These are phyloP conservation scores for Amphimedon queenslandica DNA, from an alignment of 37 sponge, comb jelly and placozoan species.

Conservation along the genomic window DNA sequence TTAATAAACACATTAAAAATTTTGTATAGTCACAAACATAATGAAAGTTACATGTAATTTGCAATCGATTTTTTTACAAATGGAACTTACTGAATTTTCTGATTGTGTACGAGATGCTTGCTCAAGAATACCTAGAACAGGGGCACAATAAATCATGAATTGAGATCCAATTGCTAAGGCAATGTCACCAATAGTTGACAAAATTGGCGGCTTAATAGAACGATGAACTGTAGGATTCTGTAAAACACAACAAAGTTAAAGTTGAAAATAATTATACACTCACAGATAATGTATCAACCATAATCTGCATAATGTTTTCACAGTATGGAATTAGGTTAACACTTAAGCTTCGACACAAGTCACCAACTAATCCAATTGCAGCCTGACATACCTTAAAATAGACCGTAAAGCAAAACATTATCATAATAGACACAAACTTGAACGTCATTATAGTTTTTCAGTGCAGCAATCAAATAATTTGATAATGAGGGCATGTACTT, in stretches of 20 bases:
- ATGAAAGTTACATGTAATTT: too few species aligned
- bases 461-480: conserved; percentile 55
- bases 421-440: conserved; percentile 28
- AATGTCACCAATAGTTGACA: conserved; percentile 92
- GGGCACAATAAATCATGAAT: conserved; percentile 61
- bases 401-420: neutral
- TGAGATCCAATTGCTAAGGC: conserved; percentile 86
- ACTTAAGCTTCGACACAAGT: conserved; percentile 77
- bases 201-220: conserved; percentile 83
- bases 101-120: conserved; percentile 71
- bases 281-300: conserved; percentile 68
- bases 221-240: conserved; percentile 74
- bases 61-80: too few species aligned
- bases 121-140: conserved; percentile 71
- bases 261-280: neutral
- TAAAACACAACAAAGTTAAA: neutral
- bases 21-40: neutral
- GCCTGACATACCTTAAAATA: conserved; percentile 79
- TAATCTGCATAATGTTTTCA: conserved; percentile 68
- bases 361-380: conserved; percentile 97
- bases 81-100: too few species aligned
- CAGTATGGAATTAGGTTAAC: conserved; percentile 42
- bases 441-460: conserved; percentile 68
- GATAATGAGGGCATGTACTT: conserved; percentile 86
- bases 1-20: neutral